These are phyloP conservation scores for Engraulis encrasicolus DNA, from an alignment of 2,113 vertebrate genomes.

Conservation along the genomic window DNA sequence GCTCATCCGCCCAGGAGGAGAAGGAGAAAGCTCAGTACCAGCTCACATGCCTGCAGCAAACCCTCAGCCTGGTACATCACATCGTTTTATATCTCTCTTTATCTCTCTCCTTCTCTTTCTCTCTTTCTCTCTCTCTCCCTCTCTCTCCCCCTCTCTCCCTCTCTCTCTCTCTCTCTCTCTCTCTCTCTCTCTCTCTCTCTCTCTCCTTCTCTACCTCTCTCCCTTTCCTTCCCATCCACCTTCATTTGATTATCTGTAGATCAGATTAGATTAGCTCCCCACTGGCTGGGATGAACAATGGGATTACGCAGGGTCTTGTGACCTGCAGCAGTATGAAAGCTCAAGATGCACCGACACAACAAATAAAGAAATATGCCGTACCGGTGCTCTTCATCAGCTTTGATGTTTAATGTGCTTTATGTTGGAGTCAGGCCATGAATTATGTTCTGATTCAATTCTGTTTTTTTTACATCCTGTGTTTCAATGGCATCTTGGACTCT, in stretches of 20 bases:
- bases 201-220: too few relatives aligned
- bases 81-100: slow-evolving; percentile 4
- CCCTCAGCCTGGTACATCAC: not conserved
- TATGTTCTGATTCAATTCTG: too few relatives aligned
- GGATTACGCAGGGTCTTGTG: not conserved
- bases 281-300: not conserved
- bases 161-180: too few relatives aligned
- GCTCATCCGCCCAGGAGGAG: not conserved
- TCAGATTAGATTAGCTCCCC: not conserved
- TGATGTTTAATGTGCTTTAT: not conserved
- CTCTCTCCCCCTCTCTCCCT: too few relatives aligned
- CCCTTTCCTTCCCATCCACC: too few relatives aligned
- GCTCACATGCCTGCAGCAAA: not conserved
- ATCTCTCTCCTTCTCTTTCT: too few relatives aligned
- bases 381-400: not conserved
- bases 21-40: not conserved
- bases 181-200: too few relatives aligned
- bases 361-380: not conserved
- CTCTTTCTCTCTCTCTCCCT: too few relatives aligned
- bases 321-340: not conserved
- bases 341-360: not conserved
- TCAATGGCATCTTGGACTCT: too few relatives aligned
- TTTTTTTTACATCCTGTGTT: too few relatives aligned
- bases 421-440: too few relatives aligned
- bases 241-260: not conserved